phyloP scores from a whole-genome alignment of 2,113 vertebrate species.

The Choloepus hoffmanni region DNA sequence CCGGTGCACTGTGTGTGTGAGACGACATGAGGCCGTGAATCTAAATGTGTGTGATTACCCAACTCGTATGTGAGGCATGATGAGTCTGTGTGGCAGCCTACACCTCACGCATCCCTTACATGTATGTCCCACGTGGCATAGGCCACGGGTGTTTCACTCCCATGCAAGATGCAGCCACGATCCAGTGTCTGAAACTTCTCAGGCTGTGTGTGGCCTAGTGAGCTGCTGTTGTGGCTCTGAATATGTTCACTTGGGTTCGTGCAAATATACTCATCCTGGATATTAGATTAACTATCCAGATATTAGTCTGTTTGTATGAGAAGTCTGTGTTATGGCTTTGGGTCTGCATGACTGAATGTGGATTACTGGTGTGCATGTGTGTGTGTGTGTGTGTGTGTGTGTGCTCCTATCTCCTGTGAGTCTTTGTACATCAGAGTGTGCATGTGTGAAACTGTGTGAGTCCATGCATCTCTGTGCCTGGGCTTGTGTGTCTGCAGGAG shows the following conservation, averaged over 20 bases:
- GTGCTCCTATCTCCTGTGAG: background rate
- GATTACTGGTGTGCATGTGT: background rate
- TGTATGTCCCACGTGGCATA: constrained; percentile 52
- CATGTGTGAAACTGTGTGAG: background rate
- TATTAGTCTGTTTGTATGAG: background rate
- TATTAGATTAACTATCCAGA: background rate
- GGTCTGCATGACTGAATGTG: background rate
- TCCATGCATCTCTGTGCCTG: background rate
- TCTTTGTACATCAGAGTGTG: background rate
- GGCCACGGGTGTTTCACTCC: background rate
- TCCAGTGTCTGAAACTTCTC: constrained; percentile 32
- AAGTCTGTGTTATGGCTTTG: background rate
- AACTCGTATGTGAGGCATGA: background rate
- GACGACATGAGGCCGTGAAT: background rate
- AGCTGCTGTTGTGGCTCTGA: constrained; percentile 8
- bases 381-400: background rate
- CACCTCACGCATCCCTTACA: background rate
- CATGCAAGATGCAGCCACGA: background rate
- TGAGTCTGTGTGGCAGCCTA: background rate
- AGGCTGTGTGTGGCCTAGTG: background rate
- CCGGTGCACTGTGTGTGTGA: background rate
- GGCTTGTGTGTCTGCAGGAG: background rate
- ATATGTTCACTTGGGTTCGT: background rate
- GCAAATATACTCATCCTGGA: background rate
- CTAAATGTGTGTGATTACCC: background rate